phyloP scores from a whole-genome alignment of 1,140 invertebrate species.

The Gryon sp. region DNA sequence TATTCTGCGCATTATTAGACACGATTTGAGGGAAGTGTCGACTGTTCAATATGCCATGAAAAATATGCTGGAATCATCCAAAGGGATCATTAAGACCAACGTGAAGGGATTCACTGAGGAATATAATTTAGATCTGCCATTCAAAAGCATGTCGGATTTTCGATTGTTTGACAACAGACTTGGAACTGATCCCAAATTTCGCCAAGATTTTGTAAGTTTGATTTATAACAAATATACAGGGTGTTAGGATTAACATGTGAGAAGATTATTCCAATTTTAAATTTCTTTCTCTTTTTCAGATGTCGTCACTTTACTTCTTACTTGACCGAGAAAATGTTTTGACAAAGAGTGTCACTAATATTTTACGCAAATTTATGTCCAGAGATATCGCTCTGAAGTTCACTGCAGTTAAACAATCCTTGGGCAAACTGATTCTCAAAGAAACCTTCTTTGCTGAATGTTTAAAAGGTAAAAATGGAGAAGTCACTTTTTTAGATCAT shows the following conservation, averaged over 20 bases:
- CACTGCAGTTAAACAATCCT: constrained; percentile 55
- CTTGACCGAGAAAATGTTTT: constrained; percentile 58
- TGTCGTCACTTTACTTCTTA: constrained; percentile 55
- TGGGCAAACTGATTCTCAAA: constrained; percentile 53
- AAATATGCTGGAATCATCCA: constrained; percentile 54
- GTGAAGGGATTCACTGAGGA: constrained; percentile 59
- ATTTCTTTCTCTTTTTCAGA: constrained; percentile 37
- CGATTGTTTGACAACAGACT: constrained; percentile 48
- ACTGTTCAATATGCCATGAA: constrained; percentile 45
- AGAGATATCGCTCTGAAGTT: constrained; percentile 54
- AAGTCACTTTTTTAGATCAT: too few species aligned
- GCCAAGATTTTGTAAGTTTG: constrained; percentile 64
- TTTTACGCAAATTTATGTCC: constrained; percentile 58
- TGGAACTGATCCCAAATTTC: constrained; percentile 51
- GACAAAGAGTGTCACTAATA: constrained; percentile 58
- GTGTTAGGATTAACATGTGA: too few species aligned
- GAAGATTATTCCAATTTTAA: too few species aligned
- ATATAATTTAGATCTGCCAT: constrained; percentile 57
- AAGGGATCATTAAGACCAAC: constrained; percentile 55
- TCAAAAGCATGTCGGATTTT: constrained; percentile 56
- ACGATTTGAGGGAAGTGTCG: constrained; percentile 53
- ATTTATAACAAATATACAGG: not conserved
- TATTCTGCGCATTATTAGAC: constrained; percentile 40
- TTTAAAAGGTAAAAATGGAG: constrained; percentile 51
- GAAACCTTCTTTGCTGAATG: constrained; percentile 57